Evolutionary conservation across 2,888 invertebrate species (phyloP).

Genomic region (Tromatobia lineatoria): DNA sequence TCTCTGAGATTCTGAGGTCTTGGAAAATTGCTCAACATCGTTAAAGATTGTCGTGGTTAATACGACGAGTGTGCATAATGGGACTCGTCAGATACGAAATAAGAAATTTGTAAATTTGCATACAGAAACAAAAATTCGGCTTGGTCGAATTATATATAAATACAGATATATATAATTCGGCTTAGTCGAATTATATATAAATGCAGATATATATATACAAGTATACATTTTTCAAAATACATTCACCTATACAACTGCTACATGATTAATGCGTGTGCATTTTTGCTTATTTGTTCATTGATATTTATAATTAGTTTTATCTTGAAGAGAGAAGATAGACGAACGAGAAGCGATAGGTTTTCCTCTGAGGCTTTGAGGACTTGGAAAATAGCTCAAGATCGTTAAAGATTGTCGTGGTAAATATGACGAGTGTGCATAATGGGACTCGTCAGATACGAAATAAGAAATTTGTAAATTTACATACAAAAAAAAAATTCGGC

Average conservation of each 20-base stretch:
- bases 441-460: background rate
- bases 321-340: background rate
- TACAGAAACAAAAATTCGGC: too few relatives aligned
- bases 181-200: too few relatives aligned
- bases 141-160: too few relatives aligned
- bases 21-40: conserved; percentile 25
- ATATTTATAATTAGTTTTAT: conserved; percentile 11
- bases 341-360: conserved; percentile 42
- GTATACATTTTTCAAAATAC: too few relatives aligned
- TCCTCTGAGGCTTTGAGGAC: background rate
- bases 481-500: too few relatives aligned
- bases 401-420: conserved; percentile 3
- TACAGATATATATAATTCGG: too few relatives aligned
- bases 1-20: background rate
- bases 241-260: too few relatives aligned
- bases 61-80: background rate
- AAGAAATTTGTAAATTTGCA: too few relatives aligned
- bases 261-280: too few relatives aligned
- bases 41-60: background rate
- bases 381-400: conserved; percentile 26
- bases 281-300: conserved; percentile 25
- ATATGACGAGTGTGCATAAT: background rate
- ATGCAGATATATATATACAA: too few relatives aligned
- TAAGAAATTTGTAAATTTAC: too few relatives aligned
- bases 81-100: background rate